These are phyloP conservation scores for Danaus chrysippus DNA, from an alignment of 2,888 invertebrate species.

Conservation along the genomic window DNA sequence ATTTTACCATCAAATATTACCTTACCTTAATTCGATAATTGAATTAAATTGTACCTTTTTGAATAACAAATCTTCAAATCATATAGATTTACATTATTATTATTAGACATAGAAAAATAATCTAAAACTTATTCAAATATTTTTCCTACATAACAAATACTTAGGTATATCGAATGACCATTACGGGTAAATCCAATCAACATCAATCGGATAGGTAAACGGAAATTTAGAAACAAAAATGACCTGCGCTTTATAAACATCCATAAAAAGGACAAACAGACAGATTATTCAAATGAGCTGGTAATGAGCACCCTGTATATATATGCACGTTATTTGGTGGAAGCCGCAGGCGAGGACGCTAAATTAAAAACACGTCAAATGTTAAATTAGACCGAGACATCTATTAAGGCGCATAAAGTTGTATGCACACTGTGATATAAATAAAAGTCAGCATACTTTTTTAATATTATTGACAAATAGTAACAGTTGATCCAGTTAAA, in stretches of 20 bases:
- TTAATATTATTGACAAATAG: too few relatives aligned
- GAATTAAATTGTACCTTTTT: too few relatives aligned
- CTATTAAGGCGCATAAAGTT: conserved; percentile 69
- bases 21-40: too few relatives aligned
- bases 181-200: conserved; percentile 19
- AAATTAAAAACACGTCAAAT: conserved; percentile 80
- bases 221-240: conserved; percentile 19
- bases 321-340: conserved; percentile 57
- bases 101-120: too few relatives aligned
- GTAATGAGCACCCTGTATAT: conserved; percentile 54
- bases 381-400: conserved; percentile 79
- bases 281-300: conserved; percentile 58
- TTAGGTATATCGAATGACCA: conserved; percentile 8
- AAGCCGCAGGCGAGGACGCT: conserved; percentile 74
- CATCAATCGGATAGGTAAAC: conserved; percentile 20
- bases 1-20: too few relatives aligned
- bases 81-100: too few relatives aligned
- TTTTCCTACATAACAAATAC: too few relatives aligned
- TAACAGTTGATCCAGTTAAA: too few relatives aligned
- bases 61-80: too few relatives aligned
- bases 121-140: too few relatives aligned
- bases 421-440: conserved; percentile 38
- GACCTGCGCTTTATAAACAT: conserved; percentile 20
- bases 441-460: too few relatives aligned
- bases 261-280: conserved; percentile 29